These are phyloP conservation scores for Stigmatopora argus DNA, from an alignment of 2,113 vertebrate genomes.

Conservation along the genomic window DNA sequence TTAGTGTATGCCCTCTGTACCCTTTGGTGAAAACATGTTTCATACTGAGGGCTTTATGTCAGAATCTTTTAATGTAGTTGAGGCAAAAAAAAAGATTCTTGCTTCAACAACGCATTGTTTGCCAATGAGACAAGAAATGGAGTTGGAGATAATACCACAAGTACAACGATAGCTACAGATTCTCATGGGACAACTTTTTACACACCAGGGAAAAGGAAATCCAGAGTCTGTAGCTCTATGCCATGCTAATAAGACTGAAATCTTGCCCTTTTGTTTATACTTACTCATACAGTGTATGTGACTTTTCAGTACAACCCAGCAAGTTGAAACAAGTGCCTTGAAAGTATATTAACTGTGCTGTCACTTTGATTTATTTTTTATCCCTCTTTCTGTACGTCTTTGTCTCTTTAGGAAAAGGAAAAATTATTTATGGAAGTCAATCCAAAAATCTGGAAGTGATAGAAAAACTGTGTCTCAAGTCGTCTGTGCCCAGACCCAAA, in stretches of 20 bases:
- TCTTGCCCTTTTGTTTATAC: neutral
- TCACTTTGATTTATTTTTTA: neutral
- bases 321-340: neutral
- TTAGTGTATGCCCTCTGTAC: conserved; percentile 47
- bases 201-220: too few relatives aligned
- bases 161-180: too few relatives aligned
- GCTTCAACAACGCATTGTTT: too few relatives aligned
- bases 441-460: conserved; percentile 37
- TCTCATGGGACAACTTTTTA: too few relatives aligned
- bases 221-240: too few relatives aligned
- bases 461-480: conserved; percentile 16
- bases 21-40: conserved; percentile 40
- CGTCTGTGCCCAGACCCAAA: conserved; percentile 26
- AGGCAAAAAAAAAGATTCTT: too few relatives aligned
- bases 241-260: neutral
- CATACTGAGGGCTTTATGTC: conserved; percentile 1
- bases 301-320: conserved; percentile 1
- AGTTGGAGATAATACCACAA: too few relatives aligned
- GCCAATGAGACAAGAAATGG: too few relatives aligned
- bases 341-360: neutral
- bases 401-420: conserved; percentile 27
- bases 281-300: neutral
- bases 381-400: neutral
- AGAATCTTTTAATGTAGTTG: too few relatives aligned
- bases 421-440: conserved; percentile 11